Evolutionary conservation across 2,888 invertebrate species (phyloP).

Genomic region (Hydrotaea diabolus): DNA sequence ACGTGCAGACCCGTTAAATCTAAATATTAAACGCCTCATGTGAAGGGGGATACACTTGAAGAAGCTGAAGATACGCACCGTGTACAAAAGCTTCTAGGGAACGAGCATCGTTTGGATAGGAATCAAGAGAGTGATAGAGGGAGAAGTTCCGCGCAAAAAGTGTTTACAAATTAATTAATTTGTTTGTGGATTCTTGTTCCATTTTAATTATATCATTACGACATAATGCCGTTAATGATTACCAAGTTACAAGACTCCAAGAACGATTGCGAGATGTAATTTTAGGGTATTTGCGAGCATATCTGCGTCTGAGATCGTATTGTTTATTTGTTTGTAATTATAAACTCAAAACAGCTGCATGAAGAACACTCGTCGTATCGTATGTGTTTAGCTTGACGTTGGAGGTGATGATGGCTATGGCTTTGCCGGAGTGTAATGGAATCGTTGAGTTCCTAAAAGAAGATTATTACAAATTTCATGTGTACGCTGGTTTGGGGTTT

Average conservation of each 20-base stretch:
- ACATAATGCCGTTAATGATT: slow-evolving; percentile 7
- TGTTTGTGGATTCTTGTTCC: slow-evolving; percentile 14
- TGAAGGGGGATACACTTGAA: background rate
- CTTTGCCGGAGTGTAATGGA: background rate
- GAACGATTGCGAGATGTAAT: slow-evolving; percentile 9
- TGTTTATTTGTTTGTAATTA: slow-evolving; percentile 23
- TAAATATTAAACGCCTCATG: background rate
- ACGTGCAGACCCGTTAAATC: background rate
- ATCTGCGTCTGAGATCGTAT: background rate
- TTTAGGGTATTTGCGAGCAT: background rate
- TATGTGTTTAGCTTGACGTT: too few species aligned
- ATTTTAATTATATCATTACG: slow-evolving; percentile 32
- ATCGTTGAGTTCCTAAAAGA: background rate
- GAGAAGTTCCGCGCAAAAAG: background rate
- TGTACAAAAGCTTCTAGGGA: too few species aligned
- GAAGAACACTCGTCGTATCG: background rate
- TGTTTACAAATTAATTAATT: slow-evolving; percentile 37
- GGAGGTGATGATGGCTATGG: too few species aligned
- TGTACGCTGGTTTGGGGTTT: background rate
- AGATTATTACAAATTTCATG: background rate
- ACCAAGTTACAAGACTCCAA: background rate
- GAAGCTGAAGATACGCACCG: background rate
- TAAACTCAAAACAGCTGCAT: background rate
- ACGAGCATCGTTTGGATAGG: too few species aligned
- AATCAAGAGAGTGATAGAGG: too few species aligned